Evolutionary conservation across 2,113 vertebrate species (phyloP), one percentile per base, ranked within the genome.

Genomic region (Haplochromis burtoni): DNA sequence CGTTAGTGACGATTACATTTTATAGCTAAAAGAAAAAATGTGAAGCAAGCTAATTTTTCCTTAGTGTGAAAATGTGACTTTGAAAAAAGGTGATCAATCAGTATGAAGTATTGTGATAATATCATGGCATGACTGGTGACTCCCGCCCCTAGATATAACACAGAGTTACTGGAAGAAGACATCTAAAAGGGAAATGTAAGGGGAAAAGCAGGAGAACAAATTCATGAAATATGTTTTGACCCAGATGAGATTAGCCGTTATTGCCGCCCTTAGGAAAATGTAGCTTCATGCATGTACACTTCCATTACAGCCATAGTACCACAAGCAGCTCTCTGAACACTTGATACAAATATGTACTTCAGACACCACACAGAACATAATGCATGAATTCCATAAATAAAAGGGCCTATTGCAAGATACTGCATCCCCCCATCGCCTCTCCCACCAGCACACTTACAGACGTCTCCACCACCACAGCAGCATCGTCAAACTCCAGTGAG

Each of bases 391-490:
- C 68, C 21, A 45, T 17, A 73, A 73, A 73, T 16, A 45, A 26
- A 45, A 45, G 0, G 68, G 38, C 21, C 13, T 45, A 1, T 26
- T 26, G 2, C 38, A 73, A 45, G 68, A 45, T 2, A 73, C 14
- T 17, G 40, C 68, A 7, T 1, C 13, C 12, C 68, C 7, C 21
- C 68, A 24, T 42, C 12, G 2, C 35, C 35, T 9, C 63, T 68
- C 63, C 35, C 7, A 14, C n/a, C 38, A 26, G 12, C 21, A 42
- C 8, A 26, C n/a, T 24, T 16, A 71, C 66, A 71, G 38, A 42
- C 2, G n/a, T 71, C 38, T 24, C n/a, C 66, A 73, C 21, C 66
- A 0, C 38, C 38, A 8, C 38, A 73, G 21, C 68, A 73, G 8
- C 68, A 26, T 26, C 38, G 3, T 73, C 38, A 42, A 24, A 45